Evolutionary conservation across 2,888 invertebrate genomes (phyloP), one percentile per base, ranked within the genome.

Genomic region (Cataglyphis rosenhaueri): DNA sequence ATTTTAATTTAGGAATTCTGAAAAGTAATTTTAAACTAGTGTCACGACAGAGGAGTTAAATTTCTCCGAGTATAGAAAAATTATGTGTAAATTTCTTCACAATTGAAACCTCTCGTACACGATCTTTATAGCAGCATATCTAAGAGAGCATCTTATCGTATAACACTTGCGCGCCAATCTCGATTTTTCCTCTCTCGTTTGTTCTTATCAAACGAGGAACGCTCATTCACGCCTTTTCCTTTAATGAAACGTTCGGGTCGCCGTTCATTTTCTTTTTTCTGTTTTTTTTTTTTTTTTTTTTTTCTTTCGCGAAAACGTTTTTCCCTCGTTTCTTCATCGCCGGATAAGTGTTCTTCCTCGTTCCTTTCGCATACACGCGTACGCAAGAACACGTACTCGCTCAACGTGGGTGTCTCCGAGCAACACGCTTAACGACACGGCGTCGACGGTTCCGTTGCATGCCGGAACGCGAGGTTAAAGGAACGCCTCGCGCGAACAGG

Each of bases 381-480:
- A 10, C 21, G 70, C 21, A 57, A 21, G 21, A 21, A 10, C 55
- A 10, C 57, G 10, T 25, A 2, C 25, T 8, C 48, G 52, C 18
- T 44, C 44, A 18, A 18, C 75, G 66, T 55, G 70, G 35, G 70
- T 66, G 70, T 48, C 68, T 15, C 48, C 12, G 71, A 25, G 71
- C 10, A 25, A 32, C 61, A 35, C 65, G 44, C 66, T 84, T 73
- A 61, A 61, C 81, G 71, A 66, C 71, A 83, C 79, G 73, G 57
- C 48, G 52, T 64, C 79, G 73, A 57, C 48, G 65, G 75, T 84
- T 84, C 84, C 84, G 84, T 85, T 85, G 84, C 81, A 84, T 66
- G 79, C 57, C 82, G 82, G 82, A 75, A 75, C 84, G 82, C 70
- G 82, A 84, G 84, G 82, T 61, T 66, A 32, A 75, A 79, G 68